These are phyloP conservation scores for Globia sparganii DNA, from an alignment of 2,888 invertebrate species.

Conservation along the genomic window DNA sequence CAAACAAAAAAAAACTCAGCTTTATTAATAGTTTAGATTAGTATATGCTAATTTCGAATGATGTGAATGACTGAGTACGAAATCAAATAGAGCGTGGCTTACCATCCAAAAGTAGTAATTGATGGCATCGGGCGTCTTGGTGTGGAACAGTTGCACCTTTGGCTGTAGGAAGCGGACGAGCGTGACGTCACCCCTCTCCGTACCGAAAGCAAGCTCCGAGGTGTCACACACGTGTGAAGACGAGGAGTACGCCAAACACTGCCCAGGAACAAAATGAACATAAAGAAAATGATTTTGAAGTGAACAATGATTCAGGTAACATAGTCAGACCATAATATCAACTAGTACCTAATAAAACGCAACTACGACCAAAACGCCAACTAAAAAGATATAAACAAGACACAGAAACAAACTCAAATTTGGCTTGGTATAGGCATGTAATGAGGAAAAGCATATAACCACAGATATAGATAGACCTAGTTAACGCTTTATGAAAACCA, in stretches of 20 bases:
- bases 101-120: conserved; percentile 92
- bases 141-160: conserved; percentile 87
- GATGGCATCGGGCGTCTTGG: conserved; percentile 88
- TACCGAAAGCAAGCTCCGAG: conserved; percentile 89
- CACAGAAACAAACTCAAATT: no score
- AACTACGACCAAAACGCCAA: no score
- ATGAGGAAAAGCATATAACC: no score
- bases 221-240: conserved; percentile 67
- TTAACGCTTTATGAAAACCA: no score
- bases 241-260: conserved; percentile 85
- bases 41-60: background rate
- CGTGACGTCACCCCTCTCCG: conserved; percentile 89
- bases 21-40: no score
- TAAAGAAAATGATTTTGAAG: no score
- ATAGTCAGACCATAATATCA: background rate
- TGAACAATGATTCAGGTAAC: background rate
- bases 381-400: no score
- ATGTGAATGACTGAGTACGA: background rate
- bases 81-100: conserved; percentile 23
- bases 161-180: conserved; percentile 90
- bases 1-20: no score
- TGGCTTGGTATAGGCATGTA: no score
- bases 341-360: no score
- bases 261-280: background rate
- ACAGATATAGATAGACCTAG: no score